Base-by-base conservation (phyloP, 2,113 vertebrate species). In the Strigops habroptila region DNA sequence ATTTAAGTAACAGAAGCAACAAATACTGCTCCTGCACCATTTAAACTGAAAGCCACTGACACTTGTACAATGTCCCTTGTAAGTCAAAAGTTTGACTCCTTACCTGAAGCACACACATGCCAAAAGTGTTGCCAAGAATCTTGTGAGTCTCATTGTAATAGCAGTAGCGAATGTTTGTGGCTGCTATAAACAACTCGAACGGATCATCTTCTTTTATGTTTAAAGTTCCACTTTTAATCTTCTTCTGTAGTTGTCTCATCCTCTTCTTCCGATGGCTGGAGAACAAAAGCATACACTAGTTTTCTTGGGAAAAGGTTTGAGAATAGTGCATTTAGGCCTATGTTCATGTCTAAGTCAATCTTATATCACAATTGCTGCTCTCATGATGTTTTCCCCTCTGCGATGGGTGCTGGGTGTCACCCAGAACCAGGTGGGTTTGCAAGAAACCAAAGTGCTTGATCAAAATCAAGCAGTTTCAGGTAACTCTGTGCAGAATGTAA, bases 61-160 rank as follows among this genome's bases (percentile, higher is more conserved):
- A 24, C 3, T 0, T 5, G 10, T 3, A 6, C 0, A 17, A 16
- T 0, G 4, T 14, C 14, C 21, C 71, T 51, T 24, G 8, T 33
- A 35, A 79, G n/a, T 17, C 23, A 27, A 13, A 71, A 9, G 23
- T 21, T n/a, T 25, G 35, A 25, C 10, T 62, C 90, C 95, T 73
- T 68, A 99, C 99, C 99, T 99, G 99, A 10, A 99, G 95, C 41
- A 99, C 98, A 51, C 99, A 99, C 99, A 99, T 99, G 92, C 99
- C 99, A 1, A 97, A 99, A 0, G 99, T 99, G 96, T 99, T 99
- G 30, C 99, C 99, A 31, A 99, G 98, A 89, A 99, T 99, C 96
- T 99, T 99, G 71, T 99, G 99, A 0, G 99, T 99, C 90, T 99
- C 99, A 0, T 98, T 99, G 98, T 99, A 99, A 97, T 99, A 99